Base-by-base conservation (phyloP, 2,113 vertebrate genomes). In the Daphoenositta chrysoptera region DNA sequence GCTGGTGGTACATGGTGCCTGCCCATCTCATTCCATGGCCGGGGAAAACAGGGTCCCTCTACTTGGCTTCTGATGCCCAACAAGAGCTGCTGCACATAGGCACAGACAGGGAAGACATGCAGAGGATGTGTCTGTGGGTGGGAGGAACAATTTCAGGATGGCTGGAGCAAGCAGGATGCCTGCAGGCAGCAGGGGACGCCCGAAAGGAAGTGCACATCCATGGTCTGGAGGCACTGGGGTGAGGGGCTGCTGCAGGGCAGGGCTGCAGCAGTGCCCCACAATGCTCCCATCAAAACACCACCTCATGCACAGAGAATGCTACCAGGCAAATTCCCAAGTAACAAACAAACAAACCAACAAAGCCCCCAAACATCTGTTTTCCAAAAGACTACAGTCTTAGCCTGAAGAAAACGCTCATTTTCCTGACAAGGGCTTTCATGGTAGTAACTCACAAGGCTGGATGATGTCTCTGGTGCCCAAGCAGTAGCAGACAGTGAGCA, bases 61-160 rank as follows among this genome's bases (percentile, higher is more conserved):
- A 5, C 57, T 26, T 66, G 56, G 23, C 51, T 83, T 79, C 47
- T 16, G 31, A 48, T n/a, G n/a, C 42, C 54, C 63, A 73, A 14
- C 24, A 82, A 40, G n/a, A 51, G 21, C 65, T 70, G 50, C 45
- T 73, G 33, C 53, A 63, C 35, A 14, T 4, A 3, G n/a, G n/a
- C n/a, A 44, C 0, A 2, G 76, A 57, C 4, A 2, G 24, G 21
- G 35, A 66, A 88, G 33, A 68, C 20, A 12, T 1, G 5, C 39
- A 50, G 27, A 15, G 53, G 68, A 61, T 16, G 35, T 48, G 72
- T 14, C 82, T 42, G 35, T 26, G 63, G 47, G 57, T 63, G 33
- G 37, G 5, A 79, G 21, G 30, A 81, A 81, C 48, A 47, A 47
- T 15, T 12, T 69, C 37, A 30, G 50, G 37, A 45, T 26, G 22